These are phyloP conservation scores for Serinus canaria DNA, from an alignment of 2,113 vertebrate species.

Conservation along the genomic window DNA sequence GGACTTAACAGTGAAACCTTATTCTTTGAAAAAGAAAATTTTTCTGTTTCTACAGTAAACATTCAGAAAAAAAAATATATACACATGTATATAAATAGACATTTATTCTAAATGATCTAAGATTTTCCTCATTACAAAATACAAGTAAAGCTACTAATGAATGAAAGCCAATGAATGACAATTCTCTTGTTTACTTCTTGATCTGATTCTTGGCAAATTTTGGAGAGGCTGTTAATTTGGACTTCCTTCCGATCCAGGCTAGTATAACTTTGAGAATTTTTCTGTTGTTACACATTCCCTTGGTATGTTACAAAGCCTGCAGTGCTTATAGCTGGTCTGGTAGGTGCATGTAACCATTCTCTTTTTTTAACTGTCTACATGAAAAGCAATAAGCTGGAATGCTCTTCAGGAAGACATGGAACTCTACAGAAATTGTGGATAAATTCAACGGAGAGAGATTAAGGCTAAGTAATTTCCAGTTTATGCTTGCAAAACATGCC, in stretches of 20 bases:
- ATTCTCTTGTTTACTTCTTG: background rate
- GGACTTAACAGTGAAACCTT: background rate
- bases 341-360: background rate
- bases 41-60: background rate
- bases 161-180: background rate
- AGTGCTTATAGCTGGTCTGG: background rate
- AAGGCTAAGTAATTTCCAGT: background rate
- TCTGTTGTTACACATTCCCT: background rate
- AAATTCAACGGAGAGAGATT: background rate
- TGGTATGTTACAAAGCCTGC: background rate
- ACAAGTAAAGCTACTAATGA: background rate
- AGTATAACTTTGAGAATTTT: background rate
- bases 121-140: background rate
- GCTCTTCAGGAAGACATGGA: background rate
- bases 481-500: rapidly evolving
- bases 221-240: background rate
- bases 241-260: background rate
- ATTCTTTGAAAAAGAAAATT: background rate
- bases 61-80: background rate
- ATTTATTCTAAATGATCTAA: background rate
- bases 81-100: background rate
- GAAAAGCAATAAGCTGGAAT: background rate
- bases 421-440: background rate
- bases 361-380: background rate
- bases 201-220: background rate